Evolutionary conservation across 2,113 vertebrate genomes (phyloP).

Genomic region (Antigone vipio): DNA sequence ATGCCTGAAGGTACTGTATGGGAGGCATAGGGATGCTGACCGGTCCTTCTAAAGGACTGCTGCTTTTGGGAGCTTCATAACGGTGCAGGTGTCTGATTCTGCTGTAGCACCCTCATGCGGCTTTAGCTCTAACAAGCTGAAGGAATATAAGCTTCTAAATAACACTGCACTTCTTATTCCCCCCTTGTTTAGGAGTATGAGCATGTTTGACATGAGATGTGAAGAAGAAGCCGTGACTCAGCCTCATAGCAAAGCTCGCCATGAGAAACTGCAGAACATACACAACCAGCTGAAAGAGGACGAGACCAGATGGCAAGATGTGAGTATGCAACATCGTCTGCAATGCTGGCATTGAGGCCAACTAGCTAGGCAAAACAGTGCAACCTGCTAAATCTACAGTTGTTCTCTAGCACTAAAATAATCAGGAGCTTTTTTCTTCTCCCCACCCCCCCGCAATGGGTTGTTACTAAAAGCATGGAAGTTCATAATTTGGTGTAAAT

Average conservation of each 20-base stretch:
- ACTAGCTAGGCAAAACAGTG: neutral
- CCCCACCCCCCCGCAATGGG: too few relatives aligned
- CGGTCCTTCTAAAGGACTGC: neutral
- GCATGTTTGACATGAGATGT: constrained; percentile 94
- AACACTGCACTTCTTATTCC: neutral
- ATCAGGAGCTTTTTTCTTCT: neutral
- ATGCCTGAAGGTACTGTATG: neutral
- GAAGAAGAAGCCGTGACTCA: constrained; percentile 82
- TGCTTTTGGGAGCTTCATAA: neutral
- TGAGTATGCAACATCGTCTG: constrained; percentile 69
- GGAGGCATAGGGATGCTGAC: neutral
- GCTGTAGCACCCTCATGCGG: constrained; percentile 62
- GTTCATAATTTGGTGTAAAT: neutral
- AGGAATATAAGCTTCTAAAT: neutral
- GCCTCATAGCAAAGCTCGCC: constrained; percentile 90
- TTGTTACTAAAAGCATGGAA: neutral
- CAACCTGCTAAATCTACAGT: neutral
- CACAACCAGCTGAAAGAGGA: constrained; percentile 91
- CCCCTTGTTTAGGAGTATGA: constrained; percentile 82
- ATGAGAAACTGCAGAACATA: constrained; percentile 89
- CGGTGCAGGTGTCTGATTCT: neutral
- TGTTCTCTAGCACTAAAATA: neutral
- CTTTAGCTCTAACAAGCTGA: neutral
- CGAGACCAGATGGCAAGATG: constrained; percentile 95
- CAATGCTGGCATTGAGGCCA: neutral